Evolutionary conservation across 2,113 vertebrate genomes (phyloP).

Genomic region (Poecilia latipinna): DNA sequence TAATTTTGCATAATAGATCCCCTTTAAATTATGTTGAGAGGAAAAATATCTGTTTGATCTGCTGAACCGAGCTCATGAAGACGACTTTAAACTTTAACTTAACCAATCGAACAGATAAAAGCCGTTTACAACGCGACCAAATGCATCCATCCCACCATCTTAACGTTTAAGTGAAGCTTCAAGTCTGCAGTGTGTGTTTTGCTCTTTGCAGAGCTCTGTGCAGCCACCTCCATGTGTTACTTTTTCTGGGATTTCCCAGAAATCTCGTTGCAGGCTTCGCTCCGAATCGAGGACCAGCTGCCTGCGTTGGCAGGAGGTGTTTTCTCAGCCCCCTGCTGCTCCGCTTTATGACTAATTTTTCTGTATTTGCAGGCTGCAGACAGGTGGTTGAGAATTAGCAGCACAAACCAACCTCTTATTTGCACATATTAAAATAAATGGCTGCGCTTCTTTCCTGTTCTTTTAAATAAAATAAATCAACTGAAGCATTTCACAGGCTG

Average conservation of each 20-base stretch:
- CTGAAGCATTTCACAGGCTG: conserved; percentile 24
- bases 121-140: neutral
- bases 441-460: neutral
- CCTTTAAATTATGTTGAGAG: too few relatives aligned
- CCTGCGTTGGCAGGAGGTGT: conserved; percentile 58
- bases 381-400: neutral
- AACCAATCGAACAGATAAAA: too few relatives aligned
- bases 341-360: neutral
- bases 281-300: conserved; percentile 47
- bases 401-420: neutral
- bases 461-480: neutral
- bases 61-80: too few relatives aligned
- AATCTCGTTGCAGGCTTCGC: conserved; percentile 33
- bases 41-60: too few relatives aligned
- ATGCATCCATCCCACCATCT: neutral
- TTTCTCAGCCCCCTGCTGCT: conserved; percentile 43
- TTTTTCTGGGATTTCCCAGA: conserved; percentile 31
- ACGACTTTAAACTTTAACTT: too few relatives aligned
- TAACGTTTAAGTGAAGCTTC: neutral
- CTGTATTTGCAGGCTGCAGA: conserved; percentile 31
- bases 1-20: too few relatives aligned
- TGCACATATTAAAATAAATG: neutral
- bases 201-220: neutral
- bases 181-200: neutral
- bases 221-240: conserved; percentile 13